A percentile compares a stretch with the other conserved stretches of the same genome.
Conservation (phyloP, 1,140 invertebrate genomes). For the Pollicipes pollicipes region DNA sequence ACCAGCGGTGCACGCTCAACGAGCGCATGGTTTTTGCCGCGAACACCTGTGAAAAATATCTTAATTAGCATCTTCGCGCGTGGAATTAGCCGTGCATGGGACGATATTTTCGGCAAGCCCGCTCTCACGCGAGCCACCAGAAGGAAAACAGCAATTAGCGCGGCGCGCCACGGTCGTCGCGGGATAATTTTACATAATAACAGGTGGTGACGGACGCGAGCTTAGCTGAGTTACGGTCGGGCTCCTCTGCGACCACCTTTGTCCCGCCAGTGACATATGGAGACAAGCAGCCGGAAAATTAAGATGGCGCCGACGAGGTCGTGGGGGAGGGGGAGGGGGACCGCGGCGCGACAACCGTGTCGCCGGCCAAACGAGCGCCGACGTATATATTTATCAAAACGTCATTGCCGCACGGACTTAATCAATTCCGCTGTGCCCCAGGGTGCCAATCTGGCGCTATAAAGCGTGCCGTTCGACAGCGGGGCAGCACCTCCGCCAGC, state of each 20-base stretch:
- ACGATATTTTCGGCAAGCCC: too few species aligned
- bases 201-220: too few species aligned
- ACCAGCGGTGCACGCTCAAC: too few species aligned
- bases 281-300: neutral
- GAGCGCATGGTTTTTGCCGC: too few species aligned
- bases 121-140: too few species aligned
- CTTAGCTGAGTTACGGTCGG: neutral
- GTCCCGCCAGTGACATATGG: neutral
- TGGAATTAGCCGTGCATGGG: too few species aligned
- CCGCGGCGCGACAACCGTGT: neutral
- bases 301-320: neutral
- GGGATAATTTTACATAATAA: neutral
- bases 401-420: neutral
- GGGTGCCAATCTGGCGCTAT: conserved; percentile 1
- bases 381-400: neutral
- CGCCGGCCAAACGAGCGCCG: neutral
- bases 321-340: neutral
- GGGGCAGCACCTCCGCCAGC: too few species aligned
- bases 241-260: neutral
- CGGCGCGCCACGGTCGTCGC: too few species aligned
- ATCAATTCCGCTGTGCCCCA: neutral
- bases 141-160: too few species aligned
- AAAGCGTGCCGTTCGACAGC: neutral
- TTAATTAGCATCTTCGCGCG: neutral
- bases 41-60: neutral